phyloP scores from a whole-genome alignment of 2,797 vertebrate species.

The Aselliscus stoliczkanus region DNA sequence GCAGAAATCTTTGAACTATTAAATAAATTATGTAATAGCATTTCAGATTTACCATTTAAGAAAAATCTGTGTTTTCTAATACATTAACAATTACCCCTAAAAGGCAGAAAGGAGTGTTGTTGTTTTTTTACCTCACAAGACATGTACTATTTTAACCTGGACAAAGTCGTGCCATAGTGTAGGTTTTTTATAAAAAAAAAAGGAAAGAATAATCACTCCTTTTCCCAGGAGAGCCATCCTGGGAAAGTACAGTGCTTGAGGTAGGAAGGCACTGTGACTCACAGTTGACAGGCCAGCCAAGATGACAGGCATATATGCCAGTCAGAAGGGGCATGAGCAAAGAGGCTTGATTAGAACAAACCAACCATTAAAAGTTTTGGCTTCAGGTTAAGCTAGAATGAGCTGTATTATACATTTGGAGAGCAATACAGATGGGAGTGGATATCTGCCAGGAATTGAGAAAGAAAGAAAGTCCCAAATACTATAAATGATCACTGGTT shows the following conservation, averaged over 20 bases:
- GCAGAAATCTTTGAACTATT: conserved; percentile 59
- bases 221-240: conserved; percentile 56
- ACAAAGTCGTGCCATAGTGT: background rate
- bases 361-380: background rate
- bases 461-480: conserved; percentile 6
- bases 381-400: background rate
- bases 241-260: conserved; percentile 50
- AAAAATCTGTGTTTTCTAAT: conserved; percentile 60
- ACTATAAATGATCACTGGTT: background rate
- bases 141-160: conserved; percentile 28
- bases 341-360: conserved; percentile 5
- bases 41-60: conserved; percentile 60
- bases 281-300: conserved; percentile 27
- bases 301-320: conserved; percentile 18
- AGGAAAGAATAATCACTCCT: conserved; percentile 15
- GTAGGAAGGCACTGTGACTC: conserved; percentile 24
- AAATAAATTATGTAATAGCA: conserved; percentile 48
- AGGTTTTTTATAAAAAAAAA: conserved; percentile 54
- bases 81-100: conserved; percentile 54
- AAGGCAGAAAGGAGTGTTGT: conserved; percentile 58
- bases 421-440: background rate
- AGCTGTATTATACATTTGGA: background rate
- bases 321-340: conserved; percentile 10
- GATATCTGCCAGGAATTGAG: background rate
- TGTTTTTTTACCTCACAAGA: conserved; percentile 63